Conservation (phyloP, 1,140 invertebrate genomes). For the Brachionus plicatilis region DNA sequence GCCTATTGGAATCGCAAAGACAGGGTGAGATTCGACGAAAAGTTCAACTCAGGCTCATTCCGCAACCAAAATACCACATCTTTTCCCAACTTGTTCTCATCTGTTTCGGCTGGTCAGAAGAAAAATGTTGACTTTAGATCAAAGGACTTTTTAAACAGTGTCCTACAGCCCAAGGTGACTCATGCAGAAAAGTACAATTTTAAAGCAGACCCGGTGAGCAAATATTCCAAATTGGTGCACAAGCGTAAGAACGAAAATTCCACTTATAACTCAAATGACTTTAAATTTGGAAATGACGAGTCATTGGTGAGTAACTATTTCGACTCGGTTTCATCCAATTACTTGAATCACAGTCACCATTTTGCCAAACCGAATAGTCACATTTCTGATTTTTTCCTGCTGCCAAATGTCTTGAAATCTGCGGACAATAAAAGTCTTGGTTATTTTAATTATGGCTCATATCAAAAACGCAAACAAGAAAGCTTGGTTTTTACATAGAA, state of each 20-base stretch:
- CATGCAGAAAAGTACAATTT: background rate
- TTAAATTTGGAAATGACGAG: background rate
- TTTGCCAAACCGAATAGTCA: conserved; percentile 1
- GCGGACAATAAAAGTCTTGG: background rate
- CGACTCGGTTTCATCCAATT: background rate
- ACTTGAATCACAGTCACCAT: background rate
- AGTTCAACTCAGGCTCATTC: background rate
- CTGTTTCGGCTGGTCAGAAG: background rate
- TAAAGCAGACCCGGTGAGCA: background rate
- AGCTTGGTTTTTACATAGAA: background rate
- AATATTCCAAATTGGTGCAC: background rate
- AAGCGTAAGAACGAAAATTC: background rate
- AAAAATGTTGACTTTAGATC: background rate
- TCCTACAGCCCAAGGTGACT: background rate
- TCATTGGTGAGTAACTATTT: background rate
- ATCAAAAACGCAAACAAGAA: background rate
- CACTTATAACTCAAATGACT: background rate
- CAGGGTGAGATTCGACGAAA: background rate
- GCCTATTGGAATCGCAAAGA: background rate
- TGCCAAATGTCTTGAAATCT: background rate
- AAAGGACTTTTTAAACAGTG: background rate
- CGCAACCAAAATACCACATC: background rate
- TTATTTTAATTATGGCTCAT: background rate
- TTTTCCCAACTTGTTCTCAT: conserved; percentile 12
- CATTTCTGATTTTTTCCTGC: background rate